phyloP scores from a whole-genome alignment of 1,140 invertebrate species.

The Euschistus heros region DNA sequence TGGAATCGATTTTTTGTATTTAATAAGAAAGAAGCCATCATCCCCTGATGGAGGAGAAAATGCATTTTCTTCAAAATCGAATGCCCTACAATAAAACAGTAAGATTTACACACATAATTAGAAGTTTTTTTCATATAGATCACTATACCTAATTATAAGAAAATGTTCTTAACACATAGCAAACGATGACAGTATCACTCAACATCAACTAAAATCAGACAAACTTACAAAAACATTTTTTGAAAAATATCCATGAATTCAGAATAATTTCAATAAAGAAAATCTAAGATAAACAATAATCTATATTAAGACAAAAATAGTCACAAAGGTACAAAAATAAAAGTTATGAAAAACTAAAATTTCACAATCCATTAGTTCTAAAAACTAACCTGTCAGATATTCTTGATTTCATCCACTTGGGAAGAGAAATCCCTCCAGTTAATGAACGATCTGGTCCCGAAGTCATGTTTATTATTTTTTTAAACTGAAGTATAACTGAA shows the following conservation, averaged over 20 bases:
- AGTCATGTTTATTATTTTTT: constrained; percentile 1
- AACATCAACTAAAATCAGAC: no score
- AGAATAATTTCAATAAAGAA: no score
- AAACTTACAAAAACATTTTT: no score
- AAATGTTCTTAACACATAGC: no score
- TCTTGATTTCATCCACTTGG: constrained; percentile 20
- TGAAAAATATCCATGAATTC: no score
- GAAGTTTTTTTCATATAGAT: no score
- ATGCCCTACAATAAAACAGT: not conserved
- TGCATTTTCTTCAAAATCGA: constrained; percentile 12
- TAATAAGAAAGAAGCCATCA: constrained; percentile 17
- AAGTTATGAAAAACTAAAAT: not conserved
- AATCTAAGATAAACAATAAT: no score
- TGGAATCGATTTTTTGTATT: not conserved
- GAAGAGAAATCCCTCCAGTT: constrained; percentile 9
- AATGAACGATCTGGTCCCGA: constrained; percentile 16
- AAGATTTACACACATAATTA: no score
- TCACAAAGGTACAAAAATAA: no score
- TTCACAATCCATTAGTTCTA: not conserved
- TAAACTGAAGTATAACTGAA: not conserved
- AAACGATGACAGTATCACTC: no score
- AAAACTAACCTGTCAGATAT: constrained; percentile 21
- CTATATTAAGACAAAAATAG: no score
- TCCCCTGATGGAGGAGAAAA: constrained; percentile 17
- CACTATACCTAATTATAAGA: no score